Evolutionary conservation across 2,888 invertebrate genomes (phyloP), one percentile per base, ranked within the genome.

Genomic region (Machimus rusticus): DNA sequence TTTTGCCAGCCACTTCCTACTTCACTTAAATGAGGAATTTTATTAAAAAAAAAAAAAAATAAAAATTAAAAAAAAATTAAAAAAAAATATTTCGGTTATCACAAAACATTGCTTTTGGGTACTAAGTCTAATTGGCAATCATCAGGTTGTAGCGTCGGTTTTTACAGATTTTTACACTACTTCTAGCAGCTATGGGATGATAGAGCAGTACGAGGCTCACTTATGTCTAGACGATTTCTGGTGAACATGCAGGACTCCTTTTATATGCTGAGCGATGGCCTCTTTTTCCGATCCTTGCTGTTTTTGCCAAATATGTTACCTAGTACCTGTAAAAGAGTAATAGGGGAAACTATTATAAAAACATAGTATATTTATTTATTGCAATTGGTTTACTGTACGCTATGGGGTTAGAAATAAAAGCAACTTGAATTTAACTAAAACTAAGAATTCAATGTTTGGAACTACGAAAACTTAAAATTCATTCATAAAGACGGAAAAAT

Each of bases 231-330:
- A 51, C 19, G 39, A n/a, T 39, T 19, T 74, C n/a, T 46, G 74
- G 31, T 76, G 46, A 31, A 76, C 76, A 8, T 31, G 46, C 74
- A 12, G 12, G 19, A n/a, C 39, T 14, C 23, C 37, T 16, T 46
- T 46, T 37, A 96, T 94, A 96, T 96, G 92, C 96, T 96, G 90
- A 96, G 93, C 66, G 96, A 96, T 37, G 96, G 96, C 90, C 96
- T 94, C 93, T 96, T 96, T 93, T 96, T 96, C 89, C 96, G 93
- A 90, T 96, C 96, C 91, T 95, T 95, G 90, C 95, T 95, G 92
- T 96, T 96, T 93, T 96, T 96, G 74, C 96, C 96, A 91, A 96
- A 96, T 92, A 96, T 96, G 92, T 96, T 96, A 86, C 96, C 96
- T 90, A 96, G 94, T 89, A 94, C 94, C 94, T 94, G 93, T 84